These are phyloP conservation scores for Darevskia nairensis DNA, from an alignment of 2,797 vertebrate species.

Conservation along the genomic window DNA sequence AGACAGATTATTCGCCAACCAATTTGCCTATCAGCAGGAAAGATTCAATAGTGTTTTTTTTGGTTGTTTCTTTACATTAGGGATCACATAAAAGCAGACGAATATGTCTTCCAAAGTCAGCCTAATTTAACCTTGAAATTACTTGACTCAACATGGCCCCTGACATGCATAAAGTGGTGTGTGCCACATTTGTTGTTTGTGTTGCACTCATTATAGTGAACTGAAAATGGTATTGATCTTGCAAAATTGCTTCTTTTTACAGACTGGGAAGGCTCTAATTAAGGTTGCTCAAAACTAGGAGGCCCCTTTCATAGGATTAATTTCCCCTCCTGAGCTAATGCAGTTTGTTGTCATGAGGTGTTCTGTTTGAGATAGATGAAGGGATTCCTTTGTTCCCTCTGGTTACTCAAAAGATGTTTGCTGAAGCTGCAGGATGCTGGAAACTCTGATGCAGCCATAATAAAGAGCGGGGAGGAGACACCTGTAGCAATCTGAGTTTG, in stretches of 20 bases:
- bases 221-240: slow-evolving; percentile 59
- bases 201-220: slow-evolving; percentile 63
- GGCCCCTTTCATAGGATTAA: slow-evolving; percentile 7
- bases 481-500: neutral
- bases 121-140: slow-evolving; percentile 63
- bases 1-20: slow-evolving; percentile 61
- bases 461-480: neutral
- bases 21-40: slow-evolving; percentile 24
- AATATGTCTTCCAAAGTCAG: slow-evolving; percentile 46
- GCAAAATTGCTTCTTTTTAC: slow-evolving; percentile 39
- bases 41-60: slow-evolving; percentile 16
- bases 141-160: slow-evolving; percentile 56
- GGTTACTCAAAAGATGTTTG: neutral
- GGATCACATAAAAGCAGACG: slow-evolving; percentile 53
- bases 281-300: neutral
- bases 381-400: neutral
- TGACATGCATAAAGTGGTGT: slow-evolving; percentile 49
- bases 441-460: neutral
- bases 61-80: slow-evolving; percentile 32
- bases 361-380: slow-evolving; percentile 2
- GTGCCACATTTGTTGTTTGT: slow-evolving; percentile 62
- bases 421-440: neutral
- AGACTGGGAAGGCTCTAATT: slow-evolving; percentile 42
- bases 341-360: neutral
- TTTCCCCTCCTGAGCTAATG: slow-evolving; percentile 23